Conservation (phyloP, 2,888 invertebrate species). For the Nemotelus pantherinus region DNA sequence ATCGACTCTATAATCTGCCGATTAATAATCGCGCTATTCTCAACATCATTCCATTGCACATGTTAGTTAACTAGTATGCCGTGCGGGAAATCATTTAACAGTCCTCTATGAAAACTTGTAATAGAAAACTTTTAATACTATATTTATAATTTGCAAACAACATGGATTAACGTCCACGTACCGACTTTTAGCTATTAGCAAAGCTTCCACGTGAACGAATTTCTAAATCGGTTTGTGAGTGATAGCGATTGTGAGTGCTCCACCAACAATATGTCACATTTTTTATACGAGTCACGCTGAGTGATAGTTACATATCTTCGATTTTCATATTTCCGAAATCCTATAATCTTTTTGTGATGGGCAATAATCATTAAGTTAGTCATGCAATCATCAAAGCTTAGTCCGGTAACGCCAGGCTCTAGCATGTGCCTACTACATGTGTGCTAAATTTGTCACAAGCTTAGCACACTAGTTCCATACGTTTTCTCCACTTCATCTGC, state of each 20-base stretch:
- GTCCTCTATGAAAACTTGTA: background rate
- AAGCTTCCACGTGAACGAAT: slow-evolving; percentile 4
- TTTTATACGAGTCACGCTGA: background rate
- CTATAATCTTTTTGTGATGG: background rate
- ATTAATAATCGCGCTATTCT: too few species aligned
- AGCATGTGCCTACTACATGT: background rate
- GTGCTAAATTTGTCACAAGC: background rate
- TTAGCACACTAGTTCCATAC: background rate
- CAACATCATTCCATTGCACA: too few species aligned
- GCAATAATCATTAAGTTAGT: background rate
- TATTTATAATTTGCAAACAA: background rate
- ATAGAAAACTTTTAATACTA: background rate
- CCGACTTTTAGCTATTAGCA: background rate
- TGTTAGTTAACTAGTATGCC: background rate
- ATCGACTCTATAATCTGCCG: too few species aligned
- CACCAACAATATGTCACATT: too few species aligned
- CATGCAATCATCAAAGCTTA: background rate
- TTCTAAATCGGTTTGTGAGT: background rate
- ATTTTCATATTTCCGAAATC: background rate
- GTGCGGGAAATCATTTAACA: background rate
- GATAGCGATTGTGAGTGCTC: too few species aligned
- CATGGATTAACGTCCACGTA: background rate
- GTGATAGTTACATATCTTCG: background rate
- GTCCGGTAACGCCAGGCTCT: too few species aligned
- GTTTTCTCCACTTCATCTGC: background rate